Evolutionary conservation across 1,140 invertebrate species (phyloP).

Genomic region (Philopotamus ludificatus): DNA sequence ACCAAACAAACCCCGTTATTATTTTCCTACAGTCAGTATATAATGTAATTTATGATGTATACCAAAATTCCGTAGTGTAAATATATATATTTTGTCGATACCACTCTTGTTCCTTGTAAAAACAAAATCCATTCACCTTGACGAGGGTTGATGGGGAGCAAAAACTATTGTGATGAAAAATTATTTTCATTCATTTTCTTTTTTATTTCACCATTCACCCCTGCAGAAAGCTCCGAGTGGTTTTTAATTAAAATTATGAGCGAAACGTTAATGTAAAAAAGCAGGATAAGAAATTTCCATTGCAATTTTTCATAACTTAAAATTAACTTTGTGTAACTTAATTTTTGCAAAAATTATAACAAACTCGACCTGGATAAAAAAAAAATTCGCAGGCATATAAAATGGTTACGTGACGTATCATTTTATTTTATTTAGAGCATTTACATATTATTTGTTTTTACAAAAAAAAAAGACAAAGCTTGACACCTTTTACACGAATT

Average conservation of each 20-base stretch:
- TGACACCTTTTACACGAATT: conserved; percentile 20
- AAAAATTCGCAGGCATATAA: background rate
- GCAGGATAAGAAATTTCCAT: background rate
- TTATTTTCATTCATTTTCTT: background rate
- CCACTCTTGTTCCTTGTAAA: too few species aligned
- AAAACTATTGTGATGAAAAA: background rate
- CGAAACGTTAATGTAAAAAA: background rate
- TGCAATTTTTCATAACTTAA: background rate
- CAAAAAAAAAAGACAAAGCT: conserved; percentile 16
- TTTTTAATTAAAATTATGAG: background rate
- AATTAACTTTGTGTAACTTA: background rate
- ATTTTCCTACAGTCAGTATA: too few species aligned
- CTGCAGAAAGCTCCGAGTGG: background rate
- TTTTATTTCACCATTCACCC: background rate
- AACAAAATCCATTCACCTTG: too few species aligned
- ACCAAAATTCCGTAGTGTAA: too few species aligned
- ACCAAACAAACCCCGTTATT: too few species aligned
- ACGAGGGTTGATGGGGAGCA: too few species aligned
- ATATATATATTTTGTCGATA: too few species aligned
- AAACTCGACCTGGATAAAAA: background rate
- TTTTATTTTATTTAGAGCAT: too few species aligned
- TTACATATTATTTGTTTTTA: background rate
- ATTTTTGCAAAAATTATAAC: background rate
- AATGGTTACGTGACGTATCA: too few species aligned
- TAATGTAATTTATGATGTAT: too few species aligned